Percentiles rank a stretch among this genome's conserved stretches.
phyloP scores from a whole-genome alignment of 2,113 vertebrate species.

The Sturnus vulgaris region DNA sequence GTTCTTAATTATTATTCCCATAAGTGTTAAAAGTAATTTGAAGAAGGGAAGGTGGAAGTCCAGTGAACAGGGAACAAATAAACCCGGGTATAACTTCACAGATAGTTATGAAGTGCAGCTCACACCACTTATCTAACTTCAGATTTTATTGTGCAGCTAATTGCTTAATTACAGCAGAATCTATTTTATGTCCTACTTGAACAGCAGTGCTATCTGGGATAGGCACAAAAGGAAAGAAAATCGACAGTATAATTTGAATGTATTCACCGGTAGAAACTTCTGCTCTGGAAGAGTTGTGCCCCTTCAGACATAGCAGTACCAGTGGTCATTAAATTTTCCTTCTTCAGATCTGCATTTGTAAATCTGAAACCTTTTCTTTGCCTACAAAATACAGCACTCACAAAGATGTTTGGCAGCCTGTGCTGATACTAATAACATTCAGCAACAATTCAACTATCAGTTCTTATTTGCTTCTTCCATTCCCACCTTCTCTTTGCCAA shows the following conservation, averaged over 20 bases:
- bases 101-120: neutral
- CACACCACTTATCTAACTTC: neutral
- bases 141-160: slow-evolving; percentile 26
- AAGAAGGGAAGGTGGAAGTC: neutral
- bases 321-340: neutral
- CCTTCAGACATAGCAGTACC: neutral
- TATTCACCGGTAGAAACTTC: neutral
- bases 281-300: neutral
- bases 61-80: neutral
- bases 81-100: neutral
- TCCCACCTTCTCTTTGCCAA: neutral
- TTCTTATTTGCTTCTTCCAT: neutral
- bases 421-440: neutral
- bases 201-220: neutral
- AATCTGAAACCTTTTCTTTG: neutral
- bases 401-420: neutral
- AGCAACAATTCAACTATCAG: neutral
- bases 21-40: neutral
- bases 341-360: neutral
- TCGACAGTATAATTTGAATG: neutral
- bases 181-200: neutral
- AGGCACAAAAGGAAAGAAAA: neutral
- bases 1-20: neutral
- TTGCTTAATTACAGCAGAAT: slow-evolving; percentile 9
- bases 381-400: neutral